Base-by-base conservation (phyloP, 2,888 invertebrate genomes). In the Nephrocerus scutellatus region DNA sequence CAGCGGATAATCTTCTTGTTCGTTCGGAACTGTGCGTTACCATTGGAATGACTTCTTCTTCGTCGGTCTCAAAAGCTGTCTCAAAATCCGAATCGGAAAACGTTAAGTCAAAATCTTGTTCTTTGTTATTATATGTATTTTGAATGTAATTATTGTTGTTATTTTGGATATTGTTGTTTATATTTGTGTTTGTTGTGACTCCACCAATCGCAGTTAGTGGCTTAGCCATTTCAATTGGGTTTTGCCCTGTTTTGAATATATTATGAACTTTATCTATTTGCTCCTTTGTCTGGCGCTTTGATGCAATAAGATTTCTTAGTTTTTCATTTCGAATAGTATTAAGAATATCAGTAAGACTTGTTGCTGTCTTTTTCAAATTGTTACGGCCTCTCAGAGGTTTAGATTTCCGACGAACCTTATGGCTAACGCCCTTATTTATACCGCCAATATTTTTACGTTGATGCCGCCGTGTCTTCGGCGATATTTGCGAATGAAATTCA, bases 211-310 rank as follows among this genome's bases (percentile, higher is more conserved):
- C 43, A 31, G 53, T 59, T 3, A 67, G 36, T 0, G 66, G 66
- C 6, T 58, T 56, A 1, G 65, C 66, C 62, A 61, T 62, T 48
- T 58, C 55, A 12, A 67, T 64, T 4, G 67, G 63, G 59, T 66
- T 59, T 21, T 50, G 44, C 9, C 54, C 58, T 5, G 36, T 42
- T 4, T 60, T 63, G n/a, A 66, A 44, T 14, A 64, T 59, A 16
- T 50, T 43, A 26, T 65, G 60, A 2, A 64, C 50, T 33, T 60
- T 48, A 31, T 64, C 58, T 28, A 60, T 56, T 41, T 66, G 58
- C 19, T 55, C 54, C 2, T 57, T 55, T 29, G 62, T 55, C 29
- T 56, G 48, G 0, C 62, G 56, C 30, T 63, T 59, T 0, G 48
- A 51, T 4, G 52, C 56, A 4, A 64, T 62, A 7, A 65, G 36